These are phyloP conservation scores for Archips crataeganus DNA, from an alignment of 2,888 invertebrate species.

Conservation along the genomic window DNA sequence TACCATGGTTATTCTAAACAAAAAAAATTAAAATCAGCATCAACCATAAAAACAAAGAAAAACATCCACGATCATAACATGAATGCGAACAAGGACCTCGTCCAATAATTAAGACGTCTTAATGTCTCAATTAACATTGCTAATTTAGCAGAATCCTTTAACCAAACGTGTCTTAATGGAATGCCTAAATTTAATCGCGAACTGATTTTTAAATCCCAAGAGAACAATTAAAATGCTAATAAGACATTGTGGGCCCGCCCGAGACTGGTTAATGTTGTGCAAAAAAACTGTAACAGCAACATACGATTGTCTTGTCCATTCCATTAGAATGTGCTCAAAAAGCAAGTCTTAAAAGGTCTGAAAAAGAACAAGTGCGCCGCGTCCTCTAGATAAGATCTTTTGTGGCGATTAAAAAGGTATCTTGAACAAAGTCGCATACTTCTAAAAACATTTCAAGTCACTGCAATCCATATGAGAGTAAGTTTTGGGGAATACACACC, in stretches of 20 bases:
- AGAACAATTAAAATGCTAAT: constrained; percentile 77
- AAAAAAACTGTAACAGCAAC: constrained; percentile 45
- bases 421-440: constrained; percentile 20
- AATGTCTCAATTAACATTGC: constrained; percentile 42
- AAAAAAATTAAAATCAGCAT: not conserved
- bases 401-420: constrained; percentile 39
- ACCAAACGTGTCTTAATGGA: constrained; percentile 50
- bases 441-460: constrained; percentile 20
- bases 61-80: constrained; percentile 27
- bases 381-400: constrained; percentile 29
- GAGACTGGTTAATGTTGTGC: constrained; percentile 46
- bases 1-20: not conserved
- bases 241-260: constrained; percentile 57
- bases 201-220: constrained; percentile 64
- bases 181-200: constrained; percentile 57
- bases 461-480: constrained; percentile 9
- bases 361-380: constrained; percentile 29
- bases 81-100: constrained; percentile 48
- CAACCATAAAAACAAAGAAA: constrained; percentile 31
- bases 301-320: constrained; percentile 41
- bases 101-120: constrained; percentile 57
- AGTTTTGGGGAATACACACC: not conserved
- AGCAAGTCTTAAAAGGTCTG: constrained; percentile 29
- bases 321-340: constrained; percentile 40
- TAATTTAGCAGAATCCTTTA: constrained; percentile 50